phyloP scores from a whole-genome alignment of 2,113 vertebrate species.

The Cariama cristata region DNA sequence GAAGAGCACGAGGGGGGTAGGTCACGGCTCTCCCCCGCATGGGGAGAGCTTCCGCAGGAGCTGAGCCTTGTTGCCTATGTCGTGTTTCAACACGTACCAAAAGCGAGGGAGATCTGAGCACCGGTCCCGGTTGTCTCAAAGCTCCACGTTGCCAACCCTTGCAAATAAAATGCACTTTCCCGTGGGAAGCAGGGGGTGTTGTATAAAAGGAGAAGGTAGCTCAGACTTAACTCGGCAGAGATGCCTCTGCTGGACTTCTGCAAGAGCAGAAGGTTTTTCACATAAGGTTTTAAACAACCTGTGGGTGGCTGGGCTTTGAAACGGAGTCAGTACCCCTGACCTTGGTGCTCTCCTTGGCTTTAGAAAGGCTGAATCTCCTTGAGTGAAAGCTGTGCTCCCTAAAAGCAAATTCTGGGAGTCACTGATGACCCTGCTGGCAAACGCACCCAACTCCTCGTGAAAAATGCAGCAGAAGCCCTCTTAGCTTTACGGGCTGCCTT shows the following conservation, averaged over 20 bases:
- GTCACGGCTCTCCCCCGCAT: accelerated
- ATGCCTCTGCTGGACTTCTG: background rate
- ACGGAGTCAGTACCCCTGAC: accelerated
- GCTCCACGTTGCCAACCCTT: background rate
- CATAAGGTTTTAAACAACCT: background rate
- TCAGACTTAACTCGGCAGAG: background rate
- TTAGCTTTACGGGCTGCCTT: background rate
- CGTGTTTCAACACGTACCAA: accelerated
- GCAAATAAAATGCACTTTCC: background rate
- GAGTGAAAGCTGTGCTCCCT: background rate
- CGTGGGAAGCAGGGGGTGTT: background rate
- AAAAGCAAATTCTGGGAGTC: background rate
- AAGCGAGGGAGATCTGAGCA: background rate
- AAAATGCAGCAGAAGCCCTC: background rate
- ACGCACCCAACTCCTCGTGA: background rate
- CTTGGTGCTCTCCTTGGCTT: background rate
- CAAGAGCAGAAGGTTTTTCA: background rate
- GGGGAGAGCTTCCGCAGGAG: background rate
- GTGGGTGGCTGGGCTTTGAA: background rate
- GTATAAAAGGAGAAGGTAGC: background rate
- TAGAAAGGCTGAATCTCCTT: background rate
- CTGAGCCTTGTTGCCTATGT: background rate
- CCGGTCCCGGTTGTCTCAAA: background rate
- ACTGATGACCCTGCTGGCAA: background rate
- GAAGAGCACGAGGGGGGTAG: accelerated